Evolutionary conservation across 2,888 invertebrate genomes (phyloP).

Genomic region (Rhaphigaster nebulosa): DNA sequence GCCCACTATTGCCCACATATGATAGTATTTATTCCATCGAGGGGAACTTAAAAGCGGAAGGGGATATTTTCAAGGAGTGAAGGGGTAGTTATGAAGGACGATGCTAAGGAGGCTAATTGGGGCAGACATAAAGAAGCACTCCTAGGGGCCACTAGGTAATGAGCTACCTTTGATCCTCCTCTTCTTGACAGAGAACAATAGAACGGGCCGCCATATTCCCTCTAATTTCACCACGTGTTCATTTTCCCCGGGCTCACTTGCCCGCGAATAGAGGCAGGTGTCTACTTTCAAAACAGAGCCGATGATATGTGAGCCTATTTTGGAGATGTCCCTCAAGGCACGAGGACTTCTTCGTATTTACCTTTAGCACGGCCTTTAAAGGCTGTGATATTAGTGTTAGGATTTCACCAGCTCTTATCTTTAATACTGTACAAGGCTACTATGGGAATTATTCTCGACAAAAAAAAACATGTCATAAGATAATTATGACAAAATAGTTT

Average conservation of each 20-base stretch:
- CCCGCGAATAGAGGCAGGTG: not conserved
- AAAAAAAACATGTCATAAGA: too few species aligned
- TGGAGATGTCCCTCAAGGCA: not conserved
- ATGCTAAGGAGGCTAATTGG: not conserved
- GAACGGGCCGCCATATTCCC: not conserved
- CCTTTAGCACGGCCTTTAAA: not conserved
- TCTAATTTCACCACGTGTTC: not conserved
- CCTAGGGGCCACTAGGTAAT: not conserved
- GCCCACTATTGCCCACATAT: too few species aligned
- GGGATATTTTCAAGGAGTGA: not conserved
- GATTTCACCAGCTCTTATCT: not conserved
- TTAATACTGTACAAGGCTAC: not conserved
- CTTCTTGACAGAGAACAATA: not conserved
- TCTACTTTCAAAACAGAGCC: not conserved
- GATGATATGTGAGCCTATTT: slow-evolving; percentile 35
- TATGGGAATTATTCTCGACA: not conserved
- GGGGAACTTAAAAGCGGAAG: not conserved
- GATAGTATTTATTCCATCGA: too few species aligned
- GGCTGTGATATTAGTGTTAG: not conserved
- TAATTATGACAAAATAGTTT: too few species aligned
- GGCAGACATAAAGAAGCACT: slow-evolving; percentile 6
- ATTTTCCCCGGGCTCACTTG: not conserved
- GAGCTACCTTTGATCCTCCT: slow-evolving; percentile 17
- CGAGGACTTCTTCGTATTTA: not conserved
- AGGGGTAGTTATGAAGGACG: not conserved